Conservation (phyloP, 1,140 invertebrate genomes). For the Pristionchus pacificus region DNA sequence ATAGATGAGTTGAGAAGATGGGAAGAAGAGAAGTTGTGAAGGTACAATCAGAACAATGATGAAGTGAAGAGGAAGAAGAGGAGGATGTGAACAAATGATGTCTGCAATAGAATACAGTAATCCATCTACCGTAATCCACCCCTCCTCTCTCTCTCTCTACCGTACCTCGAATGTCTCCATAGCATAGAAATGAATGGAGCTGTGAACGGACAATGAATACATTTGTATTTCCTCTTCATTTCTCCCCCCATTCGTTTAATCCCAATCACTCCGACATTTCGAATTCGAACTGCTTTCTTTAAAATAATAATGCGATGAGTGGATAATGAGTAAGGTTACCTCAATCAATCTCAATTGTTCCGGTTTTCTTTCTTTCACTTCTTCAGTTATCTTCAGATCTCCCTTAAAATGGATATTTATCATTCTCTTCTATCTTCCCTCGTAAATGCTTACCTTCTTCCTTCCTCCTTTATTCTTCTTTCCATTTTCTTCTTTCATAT, state of each 20-base stretch:
- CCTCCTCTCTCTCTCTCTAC: neutral
- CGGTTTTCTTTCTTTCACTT: neutral
- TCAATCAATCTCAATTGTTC: neutral
- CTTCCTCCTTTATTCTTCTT: too few relatives aligned
- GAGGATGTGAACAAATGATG: neutral
- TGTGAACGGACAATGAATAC: neutral
- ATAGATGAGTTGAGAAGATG: neutral
- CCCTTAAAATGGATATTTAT: too few relatives aligned
- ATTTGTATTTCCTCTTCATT: neutral
- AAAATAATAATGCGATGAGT: constrained; percentile 1
- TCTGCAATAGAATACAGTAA: too few relatives aligned
- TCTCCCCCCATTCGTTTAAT: neutral
- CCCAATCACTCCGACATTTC: neutral
- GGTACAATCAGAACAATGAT: neutral
- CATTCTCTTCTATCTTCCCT: too few relatives aligned
- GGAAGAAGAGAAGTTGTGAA: neutral
- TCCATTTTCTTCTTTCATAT: neutral
- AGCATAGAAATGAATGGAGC: neutral
- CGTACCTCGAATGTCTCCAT: neutral
- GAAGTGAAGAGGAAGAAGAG: neutral
- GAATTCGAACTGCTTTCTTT: neutral
- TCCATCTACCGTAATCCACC: neutral
- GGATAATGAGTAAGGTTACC: neutral
- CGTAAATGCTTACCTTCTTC: too few relatives aligned
- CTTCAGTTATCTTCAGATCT: neutral